Evolutionary conservation across 2,797 vertebrate genomes (phyloP), one percentile per base, ranked within the genome.

Genomic region (Acanthurus lineatus): DNA sequence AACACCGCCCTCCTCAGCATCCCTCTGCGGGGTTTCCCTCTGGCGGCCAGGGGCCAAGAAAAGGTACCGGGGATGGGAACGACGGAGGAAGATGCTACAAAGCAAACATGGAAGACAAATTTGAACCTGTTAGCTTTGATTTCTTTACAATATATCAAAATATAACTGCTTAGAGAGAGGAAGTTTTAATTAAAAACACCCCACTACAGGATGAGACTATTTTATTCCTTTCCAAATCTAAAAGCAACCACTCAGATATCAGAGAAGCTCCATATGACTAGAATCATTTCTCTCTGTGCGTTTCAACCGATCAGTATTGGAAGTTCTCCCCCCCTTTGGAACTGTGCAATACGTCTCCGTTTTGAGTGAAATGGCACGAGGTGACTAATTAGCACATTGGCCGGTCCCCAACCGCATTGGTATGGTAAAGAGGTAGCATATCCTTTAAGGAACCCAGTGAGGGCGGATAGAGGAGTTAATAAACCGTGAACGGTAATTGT

Each of bases 401-500:
- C 95, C 93, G 95, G 91, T 95, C 95, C 95, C 95, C 96, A 93
- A 86, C 90, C 89, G 96, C 95, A 97, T 97, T 97, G 95, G 96
- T 95, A 97, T 97, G 96, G 94, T 96, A 96, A 99, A 97, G 96
- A 96, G 96, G 94, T 91, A 94, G 95, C 95, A 92, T 95, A 95
- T 96, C 91, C 84, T 91, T 97, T 95, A 94, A 92, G 91, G 92
- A 95, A 94, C 94, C 91, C 86, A 77, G 94, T 90, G 92, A 94
- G 95, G 95, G 96, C 95, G 96, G 96, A 97, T 96, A 98, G 96
- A 97, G 95, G 94, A 96, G 96, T 97, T 98, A 99, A 99, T 98
- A 97, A 97, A 97, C 96, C 97, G 96, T 99, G 97, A 98, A 97
- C 96, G 94, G 97, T 98, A 99, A 99, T 98, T 98, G 98, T 98